Conservation (phyloP, 2,113 vertebrate species). For the Channa argus region DNA sequence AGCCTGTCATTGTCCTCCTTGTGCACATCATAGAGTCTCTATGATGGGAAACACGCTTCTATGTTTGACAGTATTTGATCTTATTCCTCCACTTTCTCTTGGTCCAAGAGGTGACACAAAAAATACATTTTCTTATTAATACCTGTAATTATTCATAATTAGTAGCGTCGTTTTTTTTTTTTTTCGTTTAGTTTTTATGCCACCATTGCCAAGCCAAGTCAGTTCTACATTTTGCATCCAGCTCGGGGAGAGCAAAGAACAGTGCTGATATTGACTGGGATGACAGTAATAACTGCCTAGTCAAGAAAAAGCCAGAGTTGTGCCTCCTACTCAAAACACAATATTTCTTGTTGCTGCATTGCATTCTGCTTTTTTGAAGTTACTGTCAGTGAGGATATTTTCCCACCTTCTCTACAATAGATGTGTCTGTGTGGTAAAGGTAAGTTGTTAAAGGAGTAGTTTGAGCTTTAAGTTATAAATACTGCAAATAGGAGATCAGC, state of each 20-base stretch:
- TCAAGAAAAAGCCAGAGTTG: neutral
- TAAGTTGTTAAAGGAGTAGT: too few species aligned
- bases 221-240: too few species aligned
- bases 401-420: neutral
- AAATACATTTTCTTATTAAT: too few species aligned
- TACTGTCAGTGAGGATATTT: neutral
- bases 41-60: too few species aligned
- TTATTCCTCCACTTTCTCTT: neutral
- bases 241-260: neutral
- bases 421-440: too few species aligned
- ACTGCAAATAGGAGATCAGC: too few species aligned
- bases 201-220: too few species aligned
- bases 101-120: neutral
- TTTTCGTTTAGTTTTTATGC: too few species aligned
- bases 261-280: neutral
- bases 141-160: too few species aligned
- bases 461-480: too few species aligned
- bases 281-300: neutral
- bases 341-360: neutral
- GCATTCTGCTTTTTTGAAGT: neutral
- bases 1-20: slow-evolving; percentile 35
- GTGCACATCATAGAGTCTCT: neutral
- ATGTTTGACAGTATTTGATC: neutral
- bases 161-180: neutral
- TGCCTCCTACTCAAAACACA: neutral